Evolutionary conservation across 2,888 invertebrate species (phyloP), one percentile per base, ranked within the genome.

Genomic region (Rhagophthalmus giganteus): DNA sequence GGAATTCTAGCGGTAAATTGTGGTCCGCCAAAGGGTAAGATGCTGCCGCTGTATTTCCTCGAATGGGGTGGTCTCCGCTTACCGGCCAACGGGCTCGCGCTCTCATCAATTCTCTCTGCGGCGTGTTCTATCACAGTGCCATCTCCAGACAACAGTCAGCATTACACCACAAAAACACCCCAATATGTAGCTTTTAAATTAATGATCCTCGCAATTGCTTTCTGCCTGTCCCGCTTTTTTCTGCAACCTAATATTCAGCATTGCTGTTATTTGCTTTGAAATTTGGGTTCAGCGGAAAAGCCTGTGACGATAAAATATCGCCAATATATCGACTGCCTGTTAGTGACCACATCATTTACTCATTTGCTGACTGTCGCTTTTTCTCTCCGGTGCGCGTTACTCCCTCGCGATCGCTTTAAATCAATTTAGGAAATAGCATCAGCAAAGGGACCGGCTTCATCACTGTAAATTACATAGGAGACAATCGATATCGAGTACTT

Each of bases 111-210:
- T 73, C 69, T 69, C 67, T 62, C 65, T 64, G 69, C 69, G 68
- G 72, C 74, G 74, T 74, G 74, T 74, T 73, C 74, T 74, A 74
- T 74, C 74, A 72, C 73, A 67, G 71, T 74, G 74, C 74, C 74
- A 74, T 74, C 74, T 74, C 73, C 74, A 74, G 74, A 74, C 74
- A 74, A 73, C 72, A 74, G 72, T 74, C 73, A 74, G 73, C 74
- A 73, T 70, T 71, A 73, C 71, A 69, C 71, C 71, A 70, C 73
- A 73, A 74, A 74, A 74, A 74, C 73, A 73, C 67, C 69, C 72
- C 73, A 73, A 74, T 74, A 73, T 74, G 73, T 73, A 72, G 73
- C 73, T 72, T 73, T 74, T 72, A 74, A 74, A 74, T 74, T 74
- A 74, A 74, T 74, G 73, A 73, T 73, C 66, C 70, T 67, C 63